Evolutionary conservation across 2,797 vertebrate species (phyloP).

Genomic region (Phalanger gymnotis): DNA sequence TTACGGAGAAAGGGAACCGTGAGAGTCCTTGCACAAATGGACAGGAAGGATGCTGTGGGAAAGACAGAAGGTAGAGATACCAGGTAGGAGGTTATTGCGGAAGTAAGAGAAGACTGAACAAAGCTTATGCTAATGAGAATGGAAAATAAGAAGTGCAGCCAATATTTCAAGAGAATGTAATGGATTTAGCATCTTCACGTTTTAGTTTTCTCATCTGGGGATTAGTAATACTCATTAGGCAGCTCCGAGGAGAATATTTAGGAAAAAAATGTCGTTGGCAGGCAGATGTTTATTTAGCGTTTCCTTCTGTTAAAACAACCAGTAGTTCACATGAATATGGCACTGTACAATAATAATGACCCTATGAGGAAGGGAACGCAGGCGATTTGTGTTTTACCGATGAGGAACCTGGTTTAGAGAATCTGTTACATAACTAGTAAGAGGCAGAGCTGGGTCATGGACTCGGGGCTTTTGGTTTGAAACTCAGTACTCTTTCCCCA

Average conservation of each 20-base stretch:
- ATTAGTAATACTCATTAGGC: background rate
- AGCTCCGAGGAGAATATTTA: background rate
- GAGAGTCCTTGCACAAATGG: background rate
- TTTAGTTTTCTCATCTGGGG: background rate
- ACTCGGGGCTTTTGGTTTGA: background rate
- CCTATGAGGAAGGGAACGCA: background rate
- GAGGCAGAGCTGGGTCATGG: background rate
- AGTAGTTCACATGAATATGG: background rate
- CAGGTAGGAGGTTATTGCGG: background rate
- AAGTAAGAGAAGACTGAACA: background rate
- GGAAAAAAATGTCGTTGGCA: background rate
- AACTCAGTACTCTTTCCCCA: background rate
- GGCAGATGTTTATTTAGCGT: background rate
- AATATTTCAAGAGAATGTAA: background rate
- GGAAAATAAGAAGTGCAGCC: background rate
- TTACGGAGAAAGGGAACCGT: background rate
- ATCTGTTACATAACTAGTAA: background rate
- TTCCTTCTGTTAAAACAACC: background rate
- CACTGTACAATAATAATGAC: background rate
- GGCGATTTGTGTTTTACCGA: constrained; percentile 1
- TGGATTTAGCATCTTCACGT: background rate
- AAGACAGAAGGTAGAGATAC: too few species aligned
- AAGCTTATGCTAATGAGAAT: background rate
- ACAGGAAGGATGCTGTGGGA: background rate
- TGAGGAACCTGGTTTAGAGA: background rate